Evolutionary conservation across 1,140 invertebrate genomes (phyloP), one percentile per base, ranked within the genome.

Genomic region (Aphis craccivora): DNA sequence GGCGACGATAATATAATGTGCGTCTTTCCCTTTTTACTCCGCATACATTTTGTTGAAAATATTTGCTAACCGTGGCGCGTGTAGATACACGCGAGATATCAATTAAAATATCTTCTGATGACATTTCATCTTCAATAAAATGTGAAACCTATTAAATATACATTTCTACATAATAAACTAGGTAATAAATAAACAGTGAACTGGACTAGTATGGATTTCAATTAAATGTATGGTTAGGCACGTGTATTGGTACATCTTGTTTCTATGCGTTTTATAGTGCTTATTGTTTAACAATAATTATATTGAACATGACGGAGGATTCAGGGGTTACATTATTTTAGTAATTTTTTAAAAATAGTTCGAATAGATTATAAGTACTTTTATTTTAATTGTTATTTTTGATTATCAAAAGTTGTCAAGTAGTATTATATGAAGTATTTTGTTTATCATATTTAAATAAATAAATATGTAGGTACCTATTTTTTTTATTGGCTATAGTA

Each of bases 21-120:
- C n/a, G 45, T 88, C 48, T 88, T 88, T n/a, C 87, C 87, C 18
- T 88, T 88, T 53, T 88, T 35, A 35, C 14, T 87, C 30, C 48
- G 48, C 84, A 87, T n/a, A 87, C 84, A 45, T 87, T 87, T 45
- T 30, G 37, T 40, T 23, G 83, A 84, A 84, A 84, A 40, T 40
- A 84, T 84, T 43, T 25, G 37, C 23, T 84, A 43, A 84, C 37
- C 37, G 8, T 14, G 40, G 83, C 23, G 23, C 30, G 86, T 48
- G 30, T 30, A n/a, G 40, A 84, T 35, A 22, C 37, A 11, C 83
- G 40, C 40, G 40, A 83, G 40, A 83, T 83, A 76, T 76, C 60
- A 76, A 76, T 76, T 76, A 76, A 76, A 76, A 76, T 76, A 76
- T 76, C n/a, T 76, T 76, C 18, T 76, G 60, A 76, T 35, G 60